Evolutionary conservation across 2,797 vertebrate genomes (phyloP), one percentile per base, ranked within the genome.

Genomic region (Coluber constrictor): DNA sequence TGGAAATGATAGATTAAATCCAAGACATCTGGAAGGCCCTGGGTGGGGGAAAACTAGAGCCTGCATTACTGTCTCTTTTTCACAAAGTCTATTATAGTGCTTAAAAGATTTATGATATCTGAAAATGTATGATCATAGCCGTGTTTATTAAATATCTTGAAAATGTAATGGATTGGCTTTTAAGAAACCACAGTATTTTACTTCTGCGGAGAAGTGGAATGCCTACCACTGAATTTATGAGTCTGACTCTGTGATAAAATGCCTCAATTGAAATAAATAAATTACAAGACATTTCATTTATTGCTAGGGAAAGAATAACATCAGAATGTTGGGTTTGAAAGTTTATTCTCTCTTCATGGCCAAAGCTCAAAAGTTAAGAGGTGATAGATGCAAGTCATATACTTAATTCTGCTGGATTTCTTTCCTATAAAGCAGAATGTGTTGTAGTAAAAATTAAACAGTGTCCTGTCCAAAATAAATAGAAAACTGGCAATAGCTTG

Each of bases 181-280:
- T 88, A 90, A 90, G 92, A 94, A 88, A 61, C 93, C 55, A 55
- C 20, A 74, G 83, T 79, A 92, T 91, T 89, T 93, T 90, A 74
- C 25, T 90, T 91, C 89, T 79, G 79, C 90, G 8, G 91, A 54
- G 83, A 90, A 92, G 18, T 2, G 18, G 91, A 92, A 92, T 92
- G 88, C 92, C 93, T 90, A 74, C 74, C 10, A n/a, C 37, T 59
- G 55, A 86, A 93, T 92, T 92, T 93, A 93, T 92, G 93, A 90
- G 91, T 90, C 89, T 90, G 91, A 90, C 60, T 90, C 15, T 88
- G 56, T 90, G 90, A 90, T 89, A 94, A 89, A 94, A 87, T 25
- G 86, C 87, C 55, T 90, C 87, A 91, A 92, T 56, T 94, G 61
- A 90, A 94, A 90, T 90, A 90, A 92, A 92, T 94, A 90, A 94